Evolutionary conservation across 2,797 vertebrate genomes (phyloP).

Genomic region (Pseudochromis fuscus): DNA sequence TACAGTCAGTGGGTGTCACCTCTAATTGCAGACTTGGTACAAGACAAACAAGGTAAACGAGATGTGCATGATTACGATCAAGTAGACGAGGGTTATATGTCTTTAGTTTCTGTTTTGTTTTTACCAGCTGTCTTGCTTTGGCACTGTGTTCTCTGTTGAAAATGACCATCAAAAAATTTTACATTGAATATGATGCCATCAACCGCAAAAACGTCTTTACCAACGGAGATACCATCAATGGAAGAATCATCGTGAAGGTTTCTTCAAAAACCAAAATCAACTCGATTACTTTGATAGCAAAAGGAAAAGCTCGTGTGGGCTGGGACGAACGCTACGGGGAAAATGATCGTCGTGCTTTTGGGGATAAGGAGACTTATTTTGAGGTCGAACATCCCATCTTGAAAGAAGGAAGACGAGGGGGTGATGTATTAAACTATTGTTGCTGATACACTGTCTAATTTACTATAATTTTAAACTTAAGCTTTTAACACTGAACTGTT

Average conservation of each 20-base stretch:
- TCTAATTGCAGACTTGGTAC: not conserved
- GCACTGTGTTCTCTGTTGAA: not conserved
- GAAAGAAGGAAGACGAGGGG: constrained; percentile 63
- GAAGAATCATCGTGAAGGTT: constrained; percentile 73
- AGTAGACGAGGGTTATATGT: fast-evolving
- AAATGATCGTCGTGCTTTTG: constrained; percentile 2
- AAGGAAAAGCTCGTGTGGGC: constrained; percentile 70
- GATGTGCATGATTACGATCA: not conserved
- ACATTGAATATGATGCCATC: constrained; percentile 78
- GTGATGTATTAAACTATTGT: constrained; percentile 64
- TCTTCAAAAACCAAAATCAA: constrained; percentile 68
- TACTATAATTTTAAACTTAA: not conserved
- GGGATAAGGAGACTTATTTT: constrained; percentile 77
- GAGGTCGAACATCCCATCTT: constrained; percentile 66
- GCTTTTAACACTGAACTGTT: not conserved
- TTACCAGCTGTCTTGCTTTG: not conserved
- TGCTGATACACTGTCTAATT: not conserved
- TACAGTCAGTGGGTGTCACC: not conserved
- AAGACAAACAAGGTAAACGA: constrained; percentile 35
- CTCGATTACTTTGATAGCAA: constrained; percentile 60
- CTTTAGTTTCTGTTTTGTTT: not conserved
- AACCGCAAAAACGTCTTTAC: constrained; percentile 79
- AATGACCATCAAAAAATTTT: constrained; percentile 70
- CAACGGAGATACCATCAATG: constrained; percentile 76
- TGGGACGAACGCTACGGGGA: constrained; percentile 70